Evolutionary conservation across 2,888 invertebrate species (phyloP).

Genomic region (Anodontia alba): DNA sequence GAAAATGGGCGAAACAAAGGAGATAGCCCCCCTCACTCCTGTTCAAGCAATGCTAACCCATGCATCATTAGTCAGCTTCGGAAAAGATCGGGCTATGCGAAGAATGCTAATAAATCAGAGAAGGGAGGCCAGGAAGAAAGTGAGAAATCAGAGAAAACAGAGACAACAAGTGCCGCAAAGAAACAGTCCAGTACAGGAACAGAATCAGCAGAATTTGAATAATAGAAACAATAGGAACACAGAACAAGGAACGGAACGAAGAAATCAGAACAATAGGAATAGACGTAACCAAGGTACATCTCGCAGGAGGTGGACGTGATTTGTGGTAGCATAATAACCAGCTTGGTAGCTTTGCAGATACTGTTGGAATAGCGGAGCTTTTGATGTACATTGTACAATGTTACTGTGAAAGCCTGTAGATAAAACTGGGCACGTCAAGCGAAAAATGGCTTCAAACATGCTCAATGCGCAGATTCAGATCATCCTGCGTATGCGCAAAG

Average conservation of each 20-base stretch:
- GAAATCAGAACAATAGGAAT: too few species aligned
- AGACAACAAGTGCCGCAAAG: not conserved
- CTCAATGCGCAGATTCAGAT: too few species aligned
- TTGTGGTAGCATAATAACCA: too few species aligned
- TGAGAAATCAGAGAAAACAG: not conserved
- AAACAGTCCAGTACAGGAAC: not conserved
- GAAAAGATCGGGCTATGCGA: constrained; percentile 3
- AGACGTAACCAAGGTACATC: too few species aligned
- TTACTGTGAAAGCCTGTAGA: too few species aligned
- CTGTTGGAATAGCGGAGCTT: too few species aligned
- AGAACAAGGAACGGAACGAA: not conserved
- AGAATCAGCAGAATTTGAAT: not conserved
- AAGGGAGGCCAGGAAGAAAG: not conserved
- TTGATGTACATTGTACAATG: too few species aligned
- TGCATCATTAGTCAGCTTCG: not conserved
- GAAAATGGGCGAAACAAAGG: not conserved
- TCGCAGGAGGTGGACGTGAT: too few species aligned
- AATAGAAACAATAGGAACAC: not conserved
- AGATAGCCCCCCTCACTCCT: not conserved
- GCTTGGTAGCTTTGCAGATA: too few species aligned
- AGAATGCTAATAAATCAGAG: not conserved
- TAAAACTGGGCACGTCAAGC: too few species aligned
- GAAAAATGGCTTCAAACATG: too few species aligned
- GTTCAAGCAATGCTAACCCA: not conserved
- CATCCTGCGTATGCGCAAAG: too few species aligned